These are phyloP conservation scores for Anarhynchus alexandrinus DNA, from an alignment of 2,113 vertebrate genomes.

Conservation along the genomic window DNA sequence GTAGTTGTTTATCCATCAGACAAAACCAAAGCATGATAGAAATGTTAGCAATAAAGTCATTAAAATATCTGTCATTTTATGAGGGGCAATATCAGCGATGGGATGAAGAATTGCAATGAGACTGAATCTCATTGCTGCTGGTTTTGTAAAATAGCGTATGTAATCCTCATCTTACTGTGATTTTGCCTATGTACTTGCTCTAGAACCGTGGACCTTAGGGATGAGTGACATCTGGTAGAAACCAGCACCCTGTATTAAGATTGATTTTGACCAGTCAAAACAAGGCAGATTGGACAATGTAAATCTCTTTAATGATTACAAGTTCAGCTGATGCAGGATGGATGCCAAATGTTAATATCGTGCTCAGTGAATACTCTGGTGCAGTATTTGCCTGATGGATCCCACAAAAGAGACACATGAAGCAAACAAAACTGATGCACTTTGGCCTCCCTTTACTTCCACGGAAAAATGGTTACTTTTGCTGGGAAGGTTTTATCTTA, in stretches of 20 bases:
- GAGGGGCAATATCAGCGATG: background rate
- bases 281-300: background rate
- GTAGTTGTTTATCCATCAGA: background rate
- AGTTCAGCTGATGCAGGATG: slow-evolving; percentile 15
- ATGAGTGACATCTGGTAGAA: slow-evolving; percentile 22
- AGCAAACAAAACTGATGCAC: slow-evolving; percentile 15
- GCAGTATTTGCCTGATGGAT: background rate
- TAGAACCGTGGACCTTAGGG: background rate
- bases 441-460: slow-evolving; percentile 2
- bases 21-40: background rate
- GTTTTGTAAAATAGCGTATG: background rate
- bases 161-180: background rate
- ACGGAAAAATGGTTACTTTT: background rate
- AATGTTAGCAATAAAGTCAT: background rate
- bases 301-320: slow-evolving; percentile 8
- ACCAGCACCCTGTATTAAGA: background rate
- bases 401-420: background rate
- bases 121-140: background rate
- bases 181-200: background rate
- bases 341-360: slow-evolving; percentile 5
- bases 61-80: background rate
- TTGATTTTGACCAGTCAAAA: background rate
- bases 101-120: background rate
- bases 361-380: background rate
- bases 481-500: slow-evolving; percentile 19